phyloP scores from a whole-genome alignment of 2,113 vertebrate genomes.

The Saccopteryx leptura region DNA sequence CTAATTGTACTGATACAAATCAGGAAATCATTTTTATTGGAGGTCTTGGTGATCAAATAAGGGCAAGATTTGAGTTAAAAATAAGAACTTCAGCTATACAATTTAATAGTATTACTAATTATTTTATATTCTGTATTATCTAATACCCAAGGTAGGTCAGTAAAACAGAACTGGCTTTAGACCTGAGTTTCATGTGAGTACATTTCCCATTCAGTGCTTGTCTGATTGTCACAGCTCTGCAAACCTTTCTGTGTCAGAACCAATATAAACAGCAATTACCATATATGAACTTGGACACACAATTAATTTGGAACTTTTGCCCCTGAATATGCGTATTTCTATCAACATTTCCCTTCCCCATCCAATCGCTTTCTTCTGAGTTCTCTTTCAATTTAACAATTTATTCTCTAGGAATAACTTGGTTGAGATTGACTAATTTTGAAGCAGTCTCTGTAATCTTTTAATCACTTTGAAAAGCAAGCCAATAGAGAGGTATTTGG shows the following conservation, averaged over 20 bases:
- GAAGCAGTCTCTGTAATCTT: slow-evolving; percentile 13
- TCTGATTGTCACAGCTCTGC: neutral
- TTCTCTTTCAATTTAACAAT: neutral
- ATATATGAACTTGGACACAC: neutral
- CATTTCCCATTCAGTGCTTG: neutral
- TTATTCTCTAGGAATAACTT: neutral
- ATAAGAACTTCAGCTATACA: neutral
- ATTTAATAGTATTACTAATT: slow-evolving; percentile 3
- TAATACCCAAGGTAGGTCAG: neutral
- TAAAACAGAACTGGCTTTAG: neutral
- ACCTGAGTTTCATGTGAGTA: neutral
- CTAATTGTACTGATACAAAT: neutral
- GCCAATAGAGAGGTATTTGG: neutral
- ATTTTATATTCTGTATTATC: neutral
- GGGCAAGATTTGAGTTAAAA: slow-evolving; percentile 37
- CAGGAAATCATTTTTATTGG: slow-evolving; percentile 2
- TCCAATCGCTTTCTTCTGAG: neutral
- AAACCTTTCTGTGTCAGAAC: neutral
- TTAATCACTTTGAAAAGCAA: slow-evolving; percentile 40
- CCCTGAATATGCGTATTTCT: slow-evolving; percentile 7
- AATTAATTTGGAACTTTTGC: slow-evolving; percentile 16
- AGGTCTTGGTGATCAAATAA: neutral
- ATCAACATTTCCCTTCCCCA: neutral
- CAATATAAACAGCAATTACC: neutral
- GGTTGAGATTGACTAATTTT: neutral